Evolutionary conservation across 2,888 invertebrate genomes (phyloP).

Genomic region (Volucella bombylans): DNA sequence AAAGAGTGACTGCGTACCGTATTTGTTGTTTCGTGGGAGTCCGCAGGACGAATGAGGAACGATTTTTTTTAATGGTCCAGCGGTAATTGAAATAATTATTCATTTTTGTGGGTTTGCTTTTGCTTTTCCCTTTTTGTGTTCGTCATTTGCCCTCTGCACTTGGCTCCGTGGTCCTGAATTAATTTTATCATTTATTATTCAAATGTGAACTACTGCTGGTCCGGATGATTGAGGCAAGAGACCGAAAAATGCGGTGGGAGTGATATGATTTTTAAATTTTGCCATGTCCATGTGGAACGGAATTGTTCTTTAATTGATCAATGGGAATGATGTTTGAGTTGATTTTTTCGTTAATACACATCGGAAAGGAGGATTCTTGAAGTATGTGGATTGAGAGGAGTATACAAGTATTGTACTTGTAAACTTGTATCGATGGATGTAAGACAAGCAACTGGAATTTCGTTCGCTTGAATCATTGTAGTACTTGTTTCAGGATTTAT

Average conservation of each 20-base stretch:
- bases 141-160: neutral
- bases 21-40: neutral
- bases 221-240: conserved; percentile 52
- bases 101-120: conserved; percentile 36
- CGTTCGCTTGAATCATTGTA: too few species aligned
- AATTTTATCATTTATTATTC: conserved; percentile 70
- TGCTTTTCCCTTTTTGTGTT: neutral
- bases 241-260: conserved; percentile 12
- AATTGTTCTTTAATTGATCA: conserved; percentile 42
- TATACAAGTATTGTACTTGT: too few species aligned
- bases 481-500: too few species aligned
- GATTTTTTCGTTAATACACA: too few species aligned
- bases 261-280: conserved; percentile 27
- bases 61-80: conserved; percentile 22
- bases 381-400: too few species aligned
- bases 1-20: neutral
- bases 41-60: conserved; percentile 33
- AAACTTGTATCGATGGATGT: too few species aligned
- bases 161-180: conserved; percentile 49
- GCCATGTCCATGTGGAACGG: conserved; percentile 7
- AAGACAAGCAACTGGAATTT: too few species aligned
- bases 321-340: neutral
- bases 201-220: conserved; percentile 49
- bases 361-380: too few species aligned
- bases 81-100: conserved; percentile 69